Percentiles rank a stretch among this genome's conserved stretches.
Evolutionary conservation across 2,888 invertebrate genomes (phyloP).

Genomic region (Sphinx pinastri): DNA sequence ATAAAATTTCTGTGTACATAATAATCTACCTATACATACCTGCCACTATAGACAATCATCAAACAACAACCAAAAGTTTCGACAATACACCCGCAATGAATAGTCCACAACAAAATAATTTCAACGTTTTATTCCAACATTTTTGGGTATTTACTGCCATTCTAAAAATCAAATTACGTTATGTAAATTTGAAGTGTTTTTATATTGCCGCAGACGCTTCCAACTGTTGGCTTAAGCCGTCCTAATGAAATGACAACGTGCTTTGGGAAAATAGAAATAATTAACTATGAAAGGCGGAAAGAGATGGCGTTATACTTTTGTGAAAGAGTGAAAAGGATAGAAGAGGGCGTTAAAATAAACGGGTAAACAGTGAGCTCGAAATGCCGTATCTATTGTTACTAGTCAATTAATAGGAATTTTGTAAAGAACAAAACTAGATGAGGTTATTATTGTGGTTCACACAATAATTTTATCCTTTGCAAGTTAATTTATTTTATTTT

Average conservation of each 20-base stretch:
- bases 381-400: background rate
- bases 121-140: background rate
- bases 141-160: slow-evolving; percentile 10
- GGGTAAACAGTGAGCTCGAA: background rate
- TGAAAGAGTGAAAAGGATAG: background rate
- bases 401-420: background rate
- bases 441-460: too few relatives aligned
- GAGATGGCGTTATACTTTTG: background rate
- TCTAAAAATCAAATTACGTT: slow-evolving; percentile 20
- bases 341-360: background rate
- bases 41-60: too few relatives aligned
- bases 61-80: too few relatives aligned
- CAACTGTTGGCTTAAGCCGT: slow-evolving; percentile 9
- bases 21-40: too few relatives aligned
- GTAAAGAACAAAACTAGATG: too few relatives aligned
- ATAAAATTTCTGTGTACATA: too few relatives aligned
- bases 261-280: slow-evolving; percentile 4
- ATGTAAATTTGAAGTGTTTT: slow-evolving; percentile 22
- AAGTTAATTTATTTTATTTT: too few relatives aligned
- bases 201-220: slow-evolving; percentile 8
- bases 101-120: background rate
- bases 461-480: too few relatives aligned
- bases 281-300: background rate
- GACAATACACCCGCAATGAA: background rate
- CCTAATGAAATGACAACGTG: slow-evolving; percentile 20